Evolutionary conservation across 2,113 vertebrate genomes (phyloP).

Genomic region (Microcebus griseorufus): DNA sequence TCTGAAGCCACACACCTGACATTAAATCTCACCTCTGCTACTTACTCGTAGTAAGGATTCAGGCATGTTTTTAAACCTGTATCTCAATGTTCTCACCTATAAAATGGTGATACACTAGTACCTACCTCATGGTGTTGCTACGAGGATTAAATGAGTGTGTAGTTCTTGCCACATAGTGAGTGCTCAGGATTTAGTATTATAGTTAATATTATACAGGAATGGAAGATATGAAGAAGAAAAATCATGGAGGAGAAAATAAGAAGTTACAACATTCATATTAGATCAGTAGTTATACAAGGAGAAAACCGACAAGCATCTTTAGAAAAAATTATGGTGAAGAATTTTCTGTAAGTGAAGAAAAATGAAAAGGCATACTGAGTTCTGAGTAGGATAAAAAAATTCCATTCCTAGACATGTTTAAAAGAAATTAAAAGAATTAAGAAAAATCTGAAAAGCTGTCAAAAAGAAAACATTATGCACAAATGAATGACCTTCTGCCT

Average conservation of each 20-base stretch:
- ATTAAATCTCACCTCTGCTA: neutral
- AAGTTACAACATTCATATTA: neutral
- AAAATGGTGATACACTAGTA: neutral
- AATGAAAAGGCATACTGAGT: conserved; percentile 9
- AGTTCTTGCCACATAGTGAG: neutral
- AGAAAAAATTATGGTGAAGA: conserved; percentile 6
- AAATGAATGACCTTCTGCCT: conserved; percentile 38
- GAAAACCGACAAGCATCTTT: neutral
- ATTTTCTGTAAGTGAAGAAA: conserved; percentile 28
- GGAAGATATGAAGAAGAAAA: conserved; percentile 20
- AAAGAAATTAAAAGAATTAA: conserved; percentile 30
- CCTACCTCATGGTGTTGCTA: neutral
- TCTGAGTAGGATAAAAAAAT: conserved; percentile 3
- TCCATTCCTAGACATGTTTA: neutral
- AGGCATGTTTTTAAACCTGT: neutral
- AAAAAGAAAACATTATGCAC: neutral
- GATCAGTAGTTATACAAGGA: neutral
- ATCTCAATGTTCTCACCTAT: neutral
- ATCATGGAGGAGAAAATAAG: neutral
- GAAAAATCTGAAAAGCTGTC: neutral
- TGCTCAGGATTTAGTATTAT: neutral
- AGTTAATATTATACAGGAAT: neutral
- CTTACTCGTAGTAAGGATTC: neutral
- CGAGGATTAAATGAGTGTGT: neutral
- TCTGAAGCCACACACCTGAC: neutral